Conservation (phyloP, 2,888 invertebrate genomes). For the Mechanitis mazaeus region DNA sequence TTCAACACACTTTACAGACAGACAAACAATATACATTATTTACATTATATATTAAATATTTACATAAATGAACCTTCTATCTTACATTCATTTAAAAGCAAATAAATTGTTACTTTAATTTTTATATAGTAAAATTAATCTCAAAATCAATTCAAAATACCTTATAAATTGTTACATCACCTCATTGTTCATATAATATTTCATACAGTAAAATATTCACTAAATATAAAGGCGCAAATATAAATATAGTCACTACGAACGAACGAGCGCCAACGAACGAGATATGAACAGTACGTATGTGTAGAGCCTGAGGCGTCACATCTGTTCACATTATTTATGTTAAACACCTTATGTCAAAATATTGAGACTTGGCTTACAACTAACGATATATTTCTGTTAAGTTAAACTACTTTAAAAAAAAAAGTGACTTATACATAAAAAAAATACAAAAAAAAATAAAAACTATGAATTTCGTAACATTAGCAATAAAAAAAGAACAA, state of each 20-base stretch:
- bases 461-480: too few species aligned
- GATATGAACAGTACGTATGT: constrained; percentile 65
- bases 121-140: too few species aligned
- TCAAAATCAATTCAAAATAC: too few species aligned
- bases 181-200: neutral
- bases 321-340: constrained; percentile 76
- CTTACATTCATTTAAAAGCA: too few species aligned
- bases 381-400: constrained; percentile 34
- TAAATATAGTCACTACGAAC: constrained; percentile 19
- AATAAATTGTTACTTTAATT: too few species aligned
- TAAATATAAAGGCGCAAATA: constrained; percentile 35
- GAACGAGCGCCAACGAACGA: constrained; percentile 39
- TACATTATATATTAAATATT: too few species aligned
- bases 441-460: too few species aligned
- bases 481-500: too few species aligned
- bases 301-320: constrained; percentile 69
- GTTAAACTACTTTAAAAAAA: neutral
- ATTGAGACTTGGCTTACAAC: constrained; percentile 61
- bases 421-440: neutral
- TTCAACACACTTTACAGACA: constrained; percentile 31
- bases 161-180: too few species aligned
- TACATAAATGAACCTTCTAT: too few species aligned
- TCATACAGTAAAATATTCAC: neutral
- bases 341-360: constrained; percentile 77
- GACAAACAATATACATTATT: constrained; percentile 2